Evolutionary conservation across 2,888 invertebrate genomes (phyloP).

Genomic region (Stenurella melanura): DNA sequence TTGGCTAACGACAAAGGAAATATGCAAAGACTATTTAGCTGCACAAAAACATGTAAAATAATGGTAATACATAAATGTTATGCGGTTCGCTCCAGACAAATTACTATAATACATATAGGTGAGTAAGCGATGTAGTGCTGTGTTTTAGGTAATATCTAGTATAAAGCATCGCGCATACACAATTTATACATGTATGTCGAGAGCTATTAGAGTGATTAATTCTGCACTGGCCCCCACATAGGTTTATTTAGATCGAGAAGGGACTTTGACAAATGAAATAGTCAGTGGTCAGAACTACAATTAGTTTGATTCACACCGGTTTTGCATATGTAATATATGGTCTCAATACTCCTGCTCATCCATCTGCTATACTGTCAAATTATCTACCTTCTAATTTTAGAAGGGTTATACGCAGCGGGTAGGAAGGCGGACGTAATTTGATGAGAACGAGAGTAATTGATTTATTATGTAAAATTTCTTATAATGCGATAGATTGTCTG

Average conservation of each 20-base stretch:
- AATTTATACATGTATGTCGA: conserved; percentile 53
- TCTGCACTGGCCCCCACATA: conserved; percentile 47
- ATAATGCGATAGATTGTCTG: no score
- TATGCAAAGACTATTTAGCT: background rate
- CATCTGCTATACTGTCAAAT: conserved; percentile 44
- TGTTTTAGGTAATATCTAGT: conserved; percentile 44
- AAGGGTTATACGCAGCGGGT: background rate
- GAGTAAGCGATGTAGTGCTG: conserved; percentile 31
- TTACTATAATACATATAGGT: conserved; percentile 28
- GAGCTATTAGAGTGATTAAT: conserved; percentile 60
- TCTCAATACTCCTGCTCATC: conserved; percentile 43
- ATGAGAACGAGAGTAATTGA: background rate
- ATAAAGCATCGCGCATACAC: conserved; percentile 47
- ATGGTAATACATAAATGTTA: conserved; percentile 10
- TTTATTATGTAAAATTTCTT: no score
- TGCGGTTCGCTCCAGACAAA: conserved; percentile 4
- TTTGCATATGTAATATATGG: conserved; percentile 53
- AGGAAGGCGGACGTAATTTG: background rate
- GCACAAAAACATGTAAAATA: conserved; percentile 16
- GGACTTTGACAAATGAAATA: conserved; percentile 58
- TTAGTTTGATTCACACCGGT: conserved; percentile 57
- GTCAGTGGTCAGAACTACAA: conserved; percentile 55
- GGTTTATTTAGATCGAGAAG: conserved; percentile 53
- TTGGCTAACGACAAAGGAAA: background rate
- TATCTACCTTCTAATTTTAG: conserved; percentile 33